Conservation (phyloP, 2,797 vertebrate genomes). For the Neosalanx taihuensis region DNA sequence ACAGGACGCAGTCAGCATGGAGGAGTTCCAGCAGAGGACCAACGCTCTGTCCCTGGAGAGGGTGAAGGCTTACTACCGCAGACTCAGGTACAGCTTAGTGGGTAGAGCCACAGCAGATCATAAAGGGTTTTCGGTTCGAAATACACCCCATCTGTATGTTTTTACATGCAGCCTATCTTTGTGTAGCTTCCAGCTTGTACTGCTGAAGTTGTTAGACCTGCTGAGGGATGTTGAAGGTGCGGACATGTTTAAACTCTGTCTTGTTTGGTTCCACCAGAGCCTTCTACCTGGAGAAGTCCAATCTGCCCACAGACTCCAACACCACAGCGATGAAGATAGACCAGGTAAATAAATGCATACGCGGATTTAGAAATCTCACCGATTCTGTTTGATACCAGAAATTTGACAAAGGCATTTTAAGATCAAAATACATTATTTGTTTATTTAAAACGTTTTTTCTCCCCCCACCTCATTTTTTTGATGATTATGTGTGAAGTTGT, state of each 20-base stretch:
- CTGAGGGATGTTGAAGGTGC: too few relatives aligned
- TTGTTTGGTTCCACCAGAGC: conserved; percentile 74
- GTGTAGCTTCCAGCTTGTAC: too few relatives aligned
- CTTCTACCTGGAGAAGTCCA: conserved; percentile 98
- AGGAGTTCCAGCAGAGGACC: conserved; percentile 90
- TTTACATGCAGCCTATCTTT: too few relatives aligned
- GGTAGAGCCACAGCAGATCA: too few relatives aligned
- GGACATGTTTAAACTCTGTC: neutral
- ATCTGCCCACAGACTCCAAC: conserved; percentile 90
- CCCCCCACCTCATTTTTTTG: too few relatives aligned
- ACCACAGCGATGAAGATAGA: conserved; percentile 95
- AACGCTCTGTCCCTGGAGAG: conserved; percentile 92
- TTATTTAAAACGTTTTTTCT: too few relatives aligned
- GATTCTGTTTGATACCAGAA: too few relatives aligned
- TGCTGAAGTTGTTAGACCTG: too few relatives aligned
- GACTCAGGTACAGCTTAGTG: conserved; percentile 59
- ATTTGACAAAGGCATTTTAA: too few relatives aligned
- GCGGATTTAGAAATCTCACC: neutral
- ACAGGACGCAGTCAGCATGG: conserved; percentile 69
- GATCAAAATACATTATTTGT: too few relatives aligned
- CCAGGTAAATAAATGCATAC: conserved; percentile 81
- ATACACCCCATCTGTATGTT: too few relatives aligned
- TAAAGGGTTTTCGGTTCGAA: too few relatives aligned
- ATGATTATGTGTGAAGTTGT: conserved; percentile 2
- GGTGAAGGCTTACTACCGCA: conserved; percentile 94